phyloP scores from a whole-genome alignment of 2,888 invertebrate genomes.

The Didymodactylos carnosus region DNA sequence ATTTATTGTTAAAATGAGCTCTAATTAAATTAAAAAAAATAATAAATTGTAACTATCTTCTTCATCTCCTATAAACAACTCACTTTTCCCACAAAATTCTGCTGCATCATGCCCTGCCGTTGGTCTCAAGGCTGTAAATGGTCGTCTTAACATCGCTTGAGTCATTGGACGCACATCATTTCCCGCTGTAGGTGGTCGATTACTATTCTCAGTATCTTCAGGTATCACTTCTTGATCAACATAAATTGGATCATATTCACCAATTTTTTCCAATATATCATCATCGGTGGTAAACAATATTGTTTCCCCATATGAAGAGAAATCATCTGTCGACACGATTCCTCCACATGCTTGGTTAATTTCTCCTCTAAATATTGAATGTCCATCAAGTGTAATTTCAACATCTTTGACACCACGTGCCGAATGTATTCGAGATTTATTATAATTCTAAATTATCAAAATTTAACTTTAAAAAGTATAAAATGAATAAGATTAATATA shows the following conservation, averaged over 20 bases:
- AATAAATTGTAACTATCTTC: too few relatives aligned
- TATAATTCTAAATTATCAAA: slow-evolving; percentile 51
- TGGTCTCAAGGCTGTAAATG: background rate
- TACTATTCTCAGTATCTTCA: background rate
- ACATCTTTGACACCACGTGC: slow-evolving; percentile 54
- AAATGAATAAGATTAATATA: background rate
- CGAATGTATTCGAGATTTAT: slow-evolving; percentile 64
- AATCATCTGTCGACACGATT: slow-evolving; percentile 47
- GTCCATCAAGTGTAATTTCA: slow-evolving; percentile 48
- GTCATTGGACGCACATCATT: background rate
- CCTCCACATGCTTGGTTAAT: slow-evolving; percentile 58
- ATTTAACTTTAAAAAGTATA: background rate
- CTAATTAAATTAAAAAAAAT: background rate
- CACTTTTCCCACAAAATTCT: background rate
- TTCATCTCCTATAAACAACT: background rate
- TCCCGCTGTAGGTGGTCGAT: background rate
- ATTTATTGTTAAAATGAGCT: background rate
- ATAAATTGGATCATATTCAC: slow-evolving; percentile 35
- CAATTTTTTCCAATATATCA: slow-evolving; percentile 46
- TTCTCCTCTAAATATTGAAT: slow-evolving; percentile 54
- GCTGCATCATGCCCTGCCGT: background rate
- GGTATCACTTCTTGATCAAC: slow-evolving; percentile 19
- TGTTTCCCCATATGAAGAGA: slow-evolving; percentile 41
- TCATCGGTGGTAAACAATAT: slow-evolving; percentile 62
- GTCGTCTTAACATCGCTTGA: background rate